Evolutionary conservation across 1,140 invertebrate genomes (phyloP), one percentile per base, ranked within the genome.

Genomic region (Battus philenor): DNA sequence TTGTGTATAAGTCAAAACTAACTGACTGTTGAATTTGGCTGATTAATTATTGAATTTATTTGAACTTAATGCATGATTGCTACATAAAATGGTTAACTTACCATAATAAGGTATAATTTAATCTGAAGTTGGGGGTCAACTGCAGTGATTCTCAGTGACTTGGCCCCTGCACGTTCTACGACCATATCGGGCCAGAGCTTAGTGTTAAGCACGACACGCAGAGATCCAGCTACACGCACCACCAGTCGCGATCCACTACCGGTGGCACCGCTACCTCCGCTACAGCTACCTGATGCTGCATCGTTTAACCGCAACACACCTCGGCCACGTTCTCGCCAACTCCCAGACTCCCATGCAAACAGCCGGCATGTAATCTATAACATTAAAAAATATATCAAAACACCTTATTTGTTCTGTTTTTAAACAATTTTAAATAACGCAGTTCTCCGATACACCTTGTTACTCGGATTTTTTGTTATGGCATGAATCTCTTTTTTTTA

Each of bases 101-200:
- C 92, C 89, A 92, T 93, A 24, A 95, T 91, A 34, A 97, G 90
- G 62, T 95, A 97, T 36, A 97, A 92, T 86, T 94, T 94, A 24
- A 97, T 89, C 46, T 92, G 91, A 44, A 93, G 93, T 47, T 92
- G 91, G 9, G 91, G 90, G 68, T 98, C 95, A 66, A 94, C 92
- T 0, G 95, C 97, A 1, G 96, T 98, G 47, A 98, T 87, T 32
- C 95, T 88, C 6, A 98, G 87, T 54, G 94, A 96, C 87, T 97
- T 98, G 31, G 90, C 88, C 68, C 93, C 95, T 0, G 95, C 93
- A 50, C 91, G 89, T 64, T 98, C 94, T 1, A 94, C 91, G 3
- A 93, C 92, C 97, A 98, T 98, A 26, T 93, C 96, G 2, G 93
- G 89, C 95, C 95, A 98, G 24, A 96, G 89, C 87, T 97, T 97